A percentile compares a stretch with the other conserved stretches of the same genome.
phyloP scores from a whole-genome alignment of 2,113 vertebrate genomes.

The Chloebia gouldiae region DNA sequence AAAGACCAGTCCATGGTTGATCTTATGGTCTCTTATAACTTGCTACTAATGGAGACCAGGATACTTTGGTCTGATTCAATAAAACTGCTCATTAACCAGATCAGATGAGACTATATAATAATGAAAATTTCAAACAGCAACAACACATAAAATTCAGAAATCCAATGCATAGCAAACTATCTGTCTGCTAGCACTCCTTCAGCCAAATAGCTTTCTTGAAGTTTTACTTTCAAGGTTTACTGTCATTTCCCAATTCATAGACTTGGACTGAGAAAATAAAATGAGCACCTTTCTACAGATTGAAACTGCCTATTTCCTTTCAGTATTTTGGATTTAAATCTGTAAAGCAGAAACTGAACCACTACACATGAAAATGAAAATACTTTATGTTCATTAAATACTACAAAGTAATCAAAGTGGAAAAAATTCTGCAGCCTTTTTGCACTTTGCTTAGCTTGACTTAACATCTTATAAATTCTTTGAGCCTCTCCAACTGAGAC shows the following conservation, averaged over 20 bases:
- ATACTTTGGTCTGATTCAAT: not conserved
- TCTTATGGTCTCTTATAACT: not conserved
- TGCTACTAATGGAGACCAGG: not conserved
- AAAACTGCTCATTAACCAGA: not conserved
- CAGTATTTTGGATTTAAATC: not conserved
- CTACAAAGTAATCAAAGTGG: not conserved
- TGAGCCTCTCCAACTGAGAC: not conserved
- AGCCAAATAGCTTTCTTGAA: not conserved
- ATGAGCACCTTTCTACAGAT: not conserved
- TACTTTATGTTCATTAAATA: not conserved
- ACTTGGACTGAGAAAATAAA: not conserved
- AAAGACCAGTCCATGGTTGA: not conserved
- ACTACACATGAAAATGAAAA: not conserved
- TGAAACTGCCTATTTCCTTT: not conserved
- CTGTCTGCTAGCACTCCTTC: not conserved
- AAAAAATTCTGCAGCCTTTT: not conserved
- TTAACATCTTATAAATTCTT: not conserved
- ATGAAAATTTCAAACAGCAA: not conserved
- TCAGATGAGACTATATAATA: not conserved
- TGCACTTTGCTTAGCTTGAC: not conserved
- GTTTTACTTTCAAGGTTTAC: not conserved
- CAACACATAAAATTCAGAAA: not conserved
- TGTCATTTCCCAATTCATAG: not conserved
- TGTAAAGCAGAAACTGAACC: not conserved
- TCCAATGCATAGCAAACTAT: not conserved